Evolutionary conservation across 1,140 invertebrate genomes (phyloP).

Genomic region (Drosophila insularis): DNA sequence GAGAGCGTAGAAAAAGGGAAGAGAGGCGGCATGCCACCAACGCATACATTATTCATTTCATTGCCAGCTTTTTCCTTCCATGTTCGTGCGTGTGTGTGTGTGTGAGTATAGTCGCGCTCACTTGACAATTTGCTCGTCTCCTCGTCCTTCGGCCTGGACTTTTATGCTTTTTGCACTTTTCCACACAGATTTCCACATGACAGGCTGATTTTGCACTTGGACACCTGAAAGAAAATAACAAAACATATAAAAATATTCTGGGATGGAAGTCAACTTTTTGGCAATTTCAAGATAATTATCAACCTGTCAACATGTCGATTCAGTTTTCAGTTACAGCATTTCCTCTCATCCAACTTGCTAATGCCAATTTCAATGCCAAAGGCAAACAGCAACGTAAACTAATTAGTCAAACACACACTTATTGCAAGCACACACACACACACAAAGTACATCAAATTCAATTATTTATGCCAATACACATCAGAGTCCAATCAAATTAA

Average conservation of each 20-base stretch:
- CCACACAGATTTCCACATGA: conserved; percentile 46
- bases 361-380: not conserved
- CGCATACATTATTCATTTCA: conserved; percentile 70
- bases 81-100: conserved; percentile 1
- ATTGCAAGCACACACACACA: not conserved
- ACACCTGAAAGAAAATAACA: not conserved
- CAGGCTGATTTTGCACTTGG: conserved; percentile 21
- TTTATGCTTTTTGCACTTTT: conserved; percentile 50
- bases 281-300: conserved; percentile 8
- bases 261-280: not conserved
- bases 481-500: conserved; percentile 42
- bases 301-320: conserved; percentile 6
- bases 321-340: conserved; percentile 2
- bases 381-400: conserved; percentile 17
- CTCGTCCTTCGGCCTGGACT: conserved; percentile 21
- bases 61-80: conserved; percentile 42
- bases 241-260: not conserved
- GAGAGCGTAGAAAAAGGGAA: not conserved
- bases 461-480: conserved; percentile 38
- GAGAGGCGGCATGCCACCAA: conserved; percentile 28
- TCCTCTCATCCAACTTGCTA: not conserved
- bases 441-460: conserved; percentile 39
- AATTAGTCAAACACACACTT: conserved; percentile 28
- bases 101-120: conserved; percentile 19
- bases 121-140: conserved; percentile 57